Percentiles rank a stretch among this genome's conserved stretches.
These are phyloP conservation scores for Ophion slaviceki DNA, from an alignment of 2,888 invertebrate genomes.

Conservation along the genomic window DNA sequence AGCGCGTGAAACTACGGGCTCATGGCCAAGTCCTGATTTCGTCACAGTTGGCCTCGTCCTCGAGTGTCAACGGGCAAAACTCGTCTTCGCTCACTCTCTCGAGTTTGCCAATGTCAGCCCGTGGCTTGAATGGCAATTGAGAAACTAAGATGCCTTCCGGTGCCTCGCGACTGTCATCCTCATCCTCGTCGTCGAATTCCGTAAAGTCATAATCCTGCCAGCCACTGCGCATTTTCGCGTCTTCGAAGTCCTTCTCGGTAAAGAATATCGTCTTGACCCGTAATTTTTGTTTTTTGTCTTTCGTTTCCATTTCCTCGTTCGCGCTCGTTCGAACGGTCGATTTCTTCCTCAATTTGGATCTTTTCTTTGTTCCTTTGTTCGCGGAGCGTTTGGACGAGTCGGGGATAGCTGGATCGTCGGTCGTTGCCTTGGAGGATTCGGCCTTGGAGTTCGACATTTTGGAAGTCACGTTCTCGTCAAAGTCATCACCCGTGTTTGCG, in stretches of 20 bases:
- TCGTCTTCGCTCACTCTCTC: slow-evolving; percentile 79
- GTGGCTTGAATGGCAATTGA: slow-evolving; percentile 78
- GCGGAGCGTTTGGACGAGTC: slow-evolving; percentile 1
- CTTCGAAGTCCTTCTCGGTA: slow-evolving; percentile 74
- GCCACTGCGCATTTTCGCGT: slow-evolving; percentile 52
- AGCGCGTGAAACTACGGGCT: slow-evolving; percentile 28
- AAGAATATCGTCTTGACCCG: slow-evolving; percentile 71
- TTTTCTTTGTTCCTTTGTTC: slow-evolving; percentile 49
- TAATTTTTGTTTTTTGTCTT: slow-evolving; percentile 61
- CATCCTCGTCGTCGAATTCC: slow-evolving; percentile 77
- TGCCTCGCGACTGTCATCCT: slow-evolving; percentile 60
- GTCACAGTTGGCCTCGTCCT: slow-evolving; percentile 77
- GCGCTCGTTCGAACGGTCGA: slow-evolving; percentile 27
- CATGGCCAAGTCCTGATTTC: slow-evolving; percentile 77
- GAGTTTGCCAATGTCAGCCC: slow-evolving; percentile 77
- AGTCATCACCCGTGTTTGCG: slow-evolving; percentile 9
- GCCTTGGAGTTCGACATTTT: slow-evolving; percentile 5
- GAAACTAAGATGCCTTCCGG: slow-evolving; percentile 74
- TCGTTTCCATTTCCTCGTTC: slow-evolving; percentile 28
- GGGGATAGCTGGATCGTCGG: neutral
- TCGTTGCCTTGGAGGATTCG: slow-evolving; percentile 2
- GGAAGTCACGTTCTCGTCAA: slow-evolving; percentile 37
- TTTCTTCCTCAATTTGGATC: slow-evolving; percentile 19
- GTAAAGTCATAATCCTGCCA: slow-evolving; percentile 76
- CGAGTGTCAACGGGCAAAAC: slow-evolving; percentile 79